Evolutionary conservation across 2,888 invertebrate genomes (phyloP).

Genomic region (Drosophila seclusa): DNA sequence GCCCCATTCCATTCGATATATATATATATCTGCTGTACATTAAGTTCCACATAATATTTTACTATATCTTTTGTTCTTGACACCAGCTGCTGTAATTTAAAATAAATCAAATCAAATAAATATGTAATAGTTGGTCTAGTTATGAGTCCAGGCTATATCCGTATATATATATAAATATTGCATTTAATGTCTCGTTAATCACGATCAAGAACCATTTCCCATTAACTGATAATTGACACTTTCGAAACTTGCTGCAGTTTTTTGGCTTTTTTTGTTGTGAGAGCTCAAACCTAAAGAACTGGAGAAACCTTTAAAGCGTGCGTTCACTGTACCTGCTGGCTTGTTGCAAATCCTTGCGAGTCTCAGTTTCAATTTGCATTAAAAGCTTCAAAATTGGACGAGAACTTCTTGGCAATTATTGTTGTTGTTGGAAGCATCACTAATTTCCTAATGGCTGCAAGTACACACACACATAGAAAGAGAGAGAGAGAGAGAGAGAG

Average conservation of each 20-base stretch:
- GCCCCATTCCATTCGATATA: background rate
- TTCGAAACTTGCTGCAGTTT: background rate
- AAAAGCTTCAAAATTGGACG: slow-evolving; percentile 4
- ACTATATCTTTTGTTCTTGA: background rate
- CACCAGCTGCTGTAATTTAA: background rate
- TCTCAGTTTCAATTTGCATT: background rate
- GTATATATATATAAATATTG: background rate
- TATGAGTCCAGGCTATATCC: background rate
- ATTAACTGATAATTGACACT: background rate
- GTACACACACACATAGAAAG: slow-evolving; percentile 9
- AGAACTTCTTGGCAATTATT: slow-evolving; percentile 31
- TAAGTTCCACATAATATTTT: slow-evolving; percentile 20
- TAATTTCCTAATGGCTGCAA: slow-evolving; percentile 49
- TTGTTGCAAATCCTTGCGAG: background rate
- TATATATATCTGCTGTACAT: slow-evolving; percentile 30
- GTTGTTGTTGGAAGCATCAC: slow-evolving; percentile 46
- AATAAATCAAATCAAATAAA: background rate
- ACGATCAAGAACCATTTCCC: background rate
- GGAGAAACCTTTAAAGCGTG: background rate
- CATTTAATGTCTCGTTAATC: background rate
- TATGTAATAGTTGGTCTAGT: background rate
- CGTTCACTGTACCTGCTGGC: slow-evolving; percentile 1
- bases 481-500: background rate
- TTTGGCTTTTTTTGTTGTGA: background rate
- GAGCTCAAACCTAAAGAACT: background rate